A percentile compares a stretch with the other conserved stretches of the same genome.
Conservation (phyloP, 2,113 vertebrate genomes). For the Oreocharis arfaki region DNA sequence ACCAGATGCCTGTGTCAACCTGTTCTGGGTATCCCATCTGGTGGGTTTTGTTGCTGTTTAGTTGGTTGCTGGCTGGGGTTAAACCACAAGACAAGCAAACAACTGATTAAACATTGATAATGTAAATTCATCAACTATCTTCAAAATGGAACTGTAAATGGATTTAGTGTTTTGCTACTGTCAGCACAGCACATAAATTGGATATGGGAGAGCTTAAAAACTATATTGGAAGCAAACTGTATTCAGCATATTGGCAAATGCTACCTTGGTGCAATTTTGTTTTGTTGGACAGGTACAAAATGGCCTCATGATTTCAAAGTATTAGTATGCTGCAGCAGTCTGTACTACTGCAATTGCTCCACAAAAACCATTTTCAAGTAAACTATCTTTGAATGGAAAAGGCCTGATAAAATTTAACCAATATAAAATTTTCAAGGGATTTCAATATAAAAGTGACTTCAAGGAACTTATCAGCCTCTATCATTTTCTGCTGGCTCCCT, state of each 20-base stretch:
- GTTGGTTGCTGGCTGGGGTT: neutral
- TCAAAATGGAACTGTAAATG: neutral
- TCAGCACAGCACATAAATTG: neutral
- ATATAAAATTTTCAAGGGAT: neutral
- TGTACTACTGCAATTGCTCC: neutral
- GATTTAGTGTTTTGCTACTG: neutral
- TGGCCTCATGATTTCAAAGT: neutral
- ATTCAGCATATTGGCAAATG: neutral
- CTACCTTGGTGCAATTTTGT: neutral
- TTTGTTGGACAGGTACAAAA: neutral
- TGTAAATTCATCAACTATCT: neutral
- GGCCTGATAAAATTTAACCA: neutral
- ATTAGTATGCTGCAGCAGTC: neutral
- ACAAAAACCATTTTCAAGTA: neutral
- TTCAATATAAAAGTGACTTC: neutral
- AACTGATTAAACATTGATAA: neutral
- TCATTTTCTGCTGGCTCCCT: neutral
- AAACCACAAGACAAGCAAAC: neutral
- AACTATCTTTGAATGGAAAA: neutral
- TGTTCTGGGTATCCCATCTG: neutral
- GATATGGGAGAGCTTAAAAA: neutral
- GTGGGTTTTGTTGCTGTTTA: neutral
- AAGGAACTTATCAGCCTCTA: neutral
- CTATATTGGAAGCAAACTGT: neutral
- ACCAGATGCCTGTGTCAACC: neutral